Conservation (phyloP, 2,113 vertebrate species). For the Entosphenus tridentatus region DNA sequence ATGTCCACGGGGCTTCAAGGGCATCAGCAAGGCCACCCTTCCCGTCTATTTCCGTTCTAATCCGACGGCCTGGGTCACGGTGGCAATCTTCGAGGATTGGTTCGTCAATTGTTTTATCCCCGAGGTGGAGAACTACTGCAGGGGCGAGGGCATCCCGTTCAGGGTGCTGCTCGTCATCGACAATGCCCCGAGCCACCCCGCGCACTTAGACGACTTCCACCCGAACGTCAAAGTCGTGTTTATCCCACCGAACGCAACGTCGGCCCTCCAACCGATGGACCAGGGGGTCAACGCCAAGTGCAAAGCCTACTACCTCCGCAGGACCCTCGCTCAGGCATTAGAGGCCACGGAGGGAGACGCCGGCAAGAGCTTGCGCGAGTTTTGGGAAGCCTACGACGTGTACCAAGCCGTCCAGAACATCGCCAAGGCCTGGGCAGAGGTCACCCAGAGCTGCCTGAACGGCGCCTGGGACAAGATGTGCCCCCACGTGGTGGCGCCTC, state of each 20-base stretch:
- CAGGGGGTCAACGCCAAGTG: slow-evolving; percentile 6
- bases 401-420: slow-evolving; percentile 8
- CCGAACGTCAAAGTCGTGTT: neutral
- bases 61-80: slow-evolving; percentile 5
- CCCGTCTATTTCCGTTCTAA: neutral
- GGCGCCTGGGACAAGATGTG: neutral
- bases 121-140: neutral
- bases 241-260: slow-evolving; percentile 5
- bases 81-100: slow-evolving; percentile 5
- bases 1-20: neutral
- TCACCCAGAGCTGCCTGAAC: slow-evolving; percentile 4
- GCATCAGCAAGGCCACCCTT: neutral
- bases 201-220: neutral
- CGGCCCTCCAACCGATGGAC: slow-evolving; percentile 8
- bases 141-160: neutral
- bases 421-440: slow-evolving; percentile 5
- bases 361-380: neutral
- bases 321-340: neutral
- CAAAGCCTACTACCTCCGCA: slow-evolving; percentile 5
- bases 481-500: too few species aligned
- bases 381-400: slow-evolving; percentile 8
- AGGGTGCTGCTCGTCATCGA: slow-evolving; percentile 7
- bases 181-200: slow-evolving; percentile 7
- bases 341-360: slow-evolving; percentile 1
- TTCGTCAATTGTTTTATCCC: slow-evolving; percentile 5